Conservation (phyloP, 2,888 invertebrate species). For the Cactoblastis cactorum region DNA sequence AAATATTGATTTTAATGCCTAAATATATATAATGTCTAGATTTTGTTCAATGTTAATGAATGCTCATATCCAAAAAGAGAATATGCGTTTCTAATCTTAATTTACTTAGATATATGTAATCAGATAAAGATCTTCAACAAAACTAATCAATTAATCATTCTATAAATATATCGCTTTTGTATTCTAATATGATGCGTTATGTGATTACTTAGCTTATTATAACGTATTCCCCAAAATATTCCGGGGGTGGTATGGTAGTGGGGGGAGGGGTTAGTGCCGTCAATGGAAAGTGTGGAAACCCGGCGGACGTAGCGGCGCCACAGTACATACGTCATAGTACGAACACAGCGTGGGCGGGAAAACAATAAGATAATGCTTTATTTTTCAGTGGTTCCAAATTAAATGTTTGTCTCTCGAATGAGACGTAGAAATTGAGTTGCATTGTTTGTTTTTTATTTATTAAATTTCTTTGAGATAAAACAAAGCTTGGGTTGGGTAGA, state of each 20-base stretch:
- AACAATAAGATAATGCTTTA: neutral
- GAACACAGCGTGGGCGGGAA: conserved; percentile 15
- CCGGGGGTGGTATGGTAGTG: conserved; percentile 22
- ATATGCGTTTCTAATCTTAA: too few species aligned
- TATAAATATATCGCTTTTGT: neutral
- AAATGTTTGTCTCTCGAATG: neutral
- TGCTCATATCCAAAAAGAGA: too few species aligned
- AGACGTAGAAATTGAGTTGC: neutral
- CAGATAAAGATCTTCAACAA: neutral
- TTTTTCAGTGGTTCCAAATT: neutral
- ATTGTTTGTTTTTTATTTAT: too few species aligned
- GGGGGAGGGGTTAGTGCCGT: conserved; percentile 38
- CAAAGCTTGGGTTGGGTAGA: too few species aligned
- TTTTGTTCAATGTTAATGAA: too few species aligned
- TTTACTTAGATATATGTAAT: too few species aligned
- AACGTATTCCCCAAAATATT: conserved; percentile 26
- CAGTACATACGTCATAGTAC: neutral
- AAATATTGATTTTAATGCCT: too few species aligned
- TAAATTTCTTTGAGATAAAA: too few species aligned
- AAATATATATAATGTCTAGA: too few species aligned
- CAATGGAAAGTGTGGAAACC: conserved; percentile 75
- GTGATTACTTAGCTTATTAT: conserved; percentile 13
- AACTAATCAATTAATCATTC: conserved; percentile 8
- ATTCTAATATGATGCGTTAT: conserved; percentile 2
- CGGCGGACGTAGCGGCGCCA: conserved; percentile 52